Conservation (phyloP, 2,797 vertebrate genomes). For the Anguilla marmorata region DNA sequence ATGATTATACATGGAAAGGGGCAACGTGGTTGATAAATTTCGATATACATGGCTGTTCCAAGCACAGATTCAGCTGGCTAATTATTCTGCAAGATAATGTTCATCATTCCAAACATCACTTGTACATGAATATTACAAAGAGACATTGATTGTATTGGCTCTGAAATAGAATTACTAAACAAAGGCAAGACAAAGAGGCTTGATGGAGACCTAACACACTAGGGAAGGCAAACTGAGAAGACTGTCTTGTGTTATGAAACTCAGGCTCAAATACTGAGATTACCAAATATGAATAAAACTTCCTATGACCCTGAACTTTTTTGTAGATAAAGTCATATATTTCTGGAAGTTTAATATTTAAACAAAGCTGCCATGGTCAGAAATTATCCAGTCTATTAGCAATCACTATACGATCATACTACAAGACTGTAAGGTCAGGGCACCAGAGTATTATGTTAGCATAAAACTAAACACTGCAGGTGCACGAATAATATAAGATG, state of each 20-base stretch:
- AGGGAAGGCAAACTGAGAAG: too few species aligned
- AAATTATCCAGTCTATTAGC: neutral
- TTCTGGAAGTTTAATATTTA: too few species aligned
- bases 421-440: neutral
- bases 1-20: neutral
- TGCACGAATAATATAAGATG: neutral
- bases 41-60: constrained; percentile 35
- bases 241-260: neutral
- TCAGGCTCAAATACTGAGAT: neutral
- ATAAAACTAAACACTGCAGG: neutral
- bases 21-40: neutral
- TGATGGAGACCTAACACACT: neutral
- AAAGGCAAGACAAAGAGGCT: constrained; percentile 2
- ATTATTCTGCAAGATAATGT: constrained; percentile 69
- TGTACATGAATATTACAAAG: constrained; percentile 66
- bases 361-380: neutral
- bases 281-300: neutral
- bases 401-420: neutral
- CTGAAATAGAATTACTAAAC: constrained; percentile 51
- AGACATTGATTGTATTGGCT: constrained; percentile 69
- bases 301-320: neutral
- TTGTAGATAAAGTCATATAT: too few species aligned
- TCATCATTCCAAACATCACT: constrained; percentile 63
- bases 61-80: constrained; percentile 64
- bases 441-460: neutral